A percentile compares a stretch with the other conserved stretches of the same genome.
Evolutionary conservation across 2,113 vertebrate genomes (phyloP).

Genomic region (Anoplopoma fimbria): DNA sequence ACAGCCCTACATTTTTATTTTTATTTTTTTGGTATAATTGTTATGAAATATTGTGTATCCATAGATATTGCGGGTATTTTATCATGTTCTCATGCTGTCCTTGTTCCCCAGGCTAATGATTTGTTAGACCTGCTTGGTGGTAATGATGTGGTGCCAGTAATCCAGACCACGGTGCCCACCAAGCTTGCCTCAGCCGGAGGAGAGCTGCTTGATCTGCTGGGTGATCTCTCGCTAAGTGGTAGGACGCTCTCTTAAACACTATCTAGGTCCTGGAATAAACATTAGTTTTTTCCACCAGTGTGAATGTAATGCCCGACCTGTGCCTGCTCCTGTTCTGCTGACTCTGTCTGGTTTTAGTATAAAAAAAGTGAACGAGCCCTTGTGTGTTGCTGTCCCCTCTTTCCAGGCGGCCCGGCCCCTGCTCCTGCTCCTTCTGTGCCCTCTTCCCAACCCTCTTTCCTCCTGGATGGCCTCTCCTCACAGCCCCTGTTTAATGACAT

Average conservation of each 20-base stretch:
- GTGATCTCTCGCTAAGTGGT: slow-evolving; percentile 95
- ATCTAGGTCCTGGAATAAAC: neutral
- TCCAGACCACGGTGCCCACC: slow-evolving; percentile 89
- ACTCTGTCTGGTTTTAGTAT: neutral
- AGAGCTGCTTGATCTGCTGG: slow-evolving; percentile 95
- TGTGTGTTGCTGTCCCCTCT: slow-evolving; percentile 37
- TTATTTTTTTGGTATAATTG: neutral
- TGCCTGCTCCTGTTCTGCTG: neutral
- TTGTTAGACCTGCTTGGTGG: slow-evolving; percentile 95
- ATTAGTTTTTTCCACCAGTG: neutral
- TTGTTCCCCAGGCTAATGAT: slow-evolving; percentile 90
- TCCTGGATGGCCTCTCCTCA: slow-evolving; percentile 93
- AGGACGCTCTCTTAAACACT: slow-evolving; percentile 39
- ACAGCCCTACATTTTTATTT: neutral
- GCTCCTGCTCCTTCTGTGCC: slow-evolving; percentile 81
- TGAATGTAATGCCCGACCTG: neutral
- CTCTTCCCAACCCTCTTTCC: slow-evolving; percentile 90
- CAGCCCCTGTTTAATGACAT: slow-evolving; percentile 95
- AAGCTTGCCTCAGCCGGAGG: slow-evolving; percentile 94
- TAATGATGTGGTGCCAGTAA: slow-evolving; percentile 93
- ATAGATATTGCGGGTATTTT: neutral
- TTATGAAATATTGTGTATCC: neutral
- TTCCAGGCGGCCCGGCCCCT: slow-evolving; percentile 85
- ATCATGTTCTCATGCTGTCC: slow-evolving; percentile 10
- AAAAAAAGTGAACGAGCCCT: slow-evolving; percentile 10